A percentile compares a stretch with the other conserved stretches of the same genome.
These are phyloP conservation scores for Coilia nasus DNA, from an alignment of 2,797 vertebrate genomes.

Conservation along the genomic window DNA sequence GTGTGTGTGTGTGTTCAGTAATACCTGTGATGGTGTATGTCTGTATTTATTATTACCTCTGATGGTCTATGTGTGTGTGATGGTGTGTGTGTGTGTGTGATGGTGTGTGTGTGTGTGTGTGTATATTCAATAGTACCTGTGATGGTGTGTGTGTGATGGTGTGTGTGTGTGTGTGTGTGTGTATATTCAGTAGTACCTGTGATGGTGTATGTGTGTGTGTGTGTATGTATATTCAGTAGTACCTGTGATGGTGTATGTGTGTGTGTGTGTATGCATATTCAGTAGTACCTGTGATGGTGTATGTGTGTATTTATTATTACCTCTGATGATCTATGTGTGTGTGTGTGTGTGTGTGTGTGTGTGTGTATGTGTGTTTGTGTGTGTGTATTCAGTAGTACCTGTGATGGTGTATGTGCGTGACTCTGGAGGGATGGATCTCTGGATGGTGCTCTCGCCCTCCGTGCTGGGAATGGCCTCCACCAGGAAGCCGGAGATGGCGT, in stretches of 20 bases:
- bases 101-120: too few relatives aligned
- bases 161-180: too few relatives aligned
- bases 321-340: background rate
- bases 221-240: too few relatives aligned
- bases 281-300: background rate
- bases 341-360: background rate
- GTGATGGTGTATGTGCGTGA: constrained; percentile 83
- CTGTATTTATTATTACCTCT: background rate
- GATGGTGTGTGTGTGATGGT: too few relatives aligned
- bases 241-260: background rate
- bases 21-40: too few relatives aligned
- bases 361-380: background rate
- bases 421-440: constrained; percentile 81
- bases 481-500: constrained; percentile 92
- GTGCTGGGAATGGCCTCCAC: constrained; percentile 82
- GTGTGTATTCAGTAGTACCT: constrained; percentile 69
- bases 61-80: background rate
- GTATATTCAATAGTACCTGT: too few relatives aligned
- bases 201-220: too few relatives aligned
- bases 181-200: too few relatives aligned
- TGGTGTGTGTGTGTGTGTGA: too few relatives aligned
- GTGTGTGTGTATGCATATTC: background rate
- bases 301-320: too few relatives aligned
- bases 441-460: constrained; percentile 76
- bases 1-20: too few relatives aligned